Base-by-base conservation (phyloP, 1,140 invertebrate genomes). In the Lepidurus apus region DNA sequence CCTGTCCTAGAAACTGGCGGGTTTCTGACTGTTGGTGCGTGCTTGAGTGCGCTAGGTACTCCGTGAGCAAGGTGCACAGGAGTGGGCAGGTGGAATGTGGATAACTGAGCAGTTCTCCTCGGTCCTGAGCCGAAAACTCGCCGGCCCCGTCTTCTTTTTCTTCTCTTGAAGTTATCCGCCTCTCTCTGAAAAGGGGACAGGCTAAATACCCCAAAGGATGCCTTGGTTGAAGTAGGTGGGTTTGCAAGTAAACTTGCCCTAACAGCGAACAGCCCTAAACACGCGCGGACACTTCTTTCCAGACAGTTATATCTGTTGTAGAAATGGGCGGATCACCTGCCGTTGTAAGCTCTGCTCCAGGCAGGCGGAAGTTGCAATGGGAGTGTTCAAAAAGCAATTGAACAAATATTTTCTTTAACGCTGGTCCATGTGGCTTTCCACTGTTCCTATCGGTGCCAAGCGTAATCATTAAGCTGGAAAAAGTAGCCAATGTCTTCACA, bases 1-100 rank as follows among this genome's bases (percentile, higher is more conserved):
- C 53, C 53, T 65, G 53, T 65, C 53, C 53, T 65, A 21, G 53
- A 65, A 65, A 65, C 53, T 65, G 53, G n/a, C n/a, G 53, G 53
- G 53, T 65, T 65, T 65, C 53, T 65, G 53, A 65, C 53, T 65
- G 53, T 13, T 17, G 21, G 53, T 65, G 53, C 53, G 53, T 65
- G 53, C 53, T n/a, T 7, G 53, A 65, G 17, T 65, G n/a, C 53
- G 53, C 53, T 65, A 65, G 53, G 53, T 65, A 65, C 21, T 65
- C 53, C 53, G 53, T 65, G 53, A 21, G 53, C 53, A 65, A 65
- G 53, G 53, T 65, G 53, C 21, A 65, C 17, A 65, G 53, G 53
- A 65, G 53, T 65, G 53, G 53, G 21, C 53, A 65, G 53, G 53
- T 65, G 53, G 53, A 65, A 65, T 65, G 53, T 65, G 3, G 53